Percentiles rank a stretch among this genome's conserved stretches.
Conservation (phyloP, 2,113 vertebrate species). For the Calonectris borealis region DNA sequence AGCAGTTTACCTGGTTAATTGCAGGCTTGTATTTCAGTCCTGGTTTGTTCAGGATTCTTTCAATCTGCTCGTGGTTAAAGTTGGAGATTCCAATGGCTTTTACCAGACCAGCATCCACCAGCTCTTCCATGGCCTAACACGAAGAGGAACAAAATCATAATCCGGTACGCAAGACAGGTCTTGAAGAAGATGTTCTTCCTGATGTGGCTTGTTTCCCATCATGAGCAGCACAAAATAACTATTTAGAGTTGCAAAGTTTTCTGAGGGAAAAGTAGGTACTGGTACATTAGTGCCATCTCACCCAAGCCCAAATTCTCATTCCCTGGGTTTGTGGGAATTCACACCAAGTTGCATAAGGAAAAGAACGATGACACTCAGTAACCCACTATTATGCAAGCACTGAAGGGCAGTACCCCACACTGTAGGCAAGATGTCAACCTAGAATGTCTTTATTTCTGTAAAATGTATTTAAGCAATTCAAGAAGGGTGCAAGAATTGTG, state of each 20-base stretch:
- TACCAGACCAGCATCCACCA: conserved; percentile 86
- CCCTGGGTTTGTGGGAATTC: background rate
- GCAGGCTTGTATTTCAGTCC: conserved; percentile 87
- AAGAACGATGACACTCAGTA: background rate
- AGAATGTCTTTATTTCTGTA: background rate
- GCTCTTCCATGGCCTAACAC: conserved; percentile 87
- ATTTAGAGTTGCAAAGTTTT: background rate
- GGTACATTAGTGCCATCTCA: background rate
- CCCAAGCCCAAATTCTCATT: background rate
- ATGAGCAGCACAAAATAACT: background rate
- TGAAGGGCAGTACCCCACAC: background rate
- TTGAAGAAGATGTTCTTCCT: background rate
- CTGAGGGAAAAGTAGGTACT: background rate
- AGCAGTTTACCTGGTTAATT: conserved; percentile 81
- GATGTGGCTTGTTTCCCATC: background rate
- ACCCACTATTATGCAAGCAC: background rate
- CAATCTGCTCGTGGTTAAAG: conserved; percentile 86
- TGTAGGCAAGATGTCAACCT: background rate
- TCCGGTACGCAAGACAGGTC: background rate
- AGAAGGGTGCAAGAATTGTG: background rate
- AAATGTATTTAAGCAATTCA: background rate
- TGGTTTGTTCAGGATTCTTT: conserved; percentile 87
- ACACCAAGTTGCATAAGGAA: background rate
- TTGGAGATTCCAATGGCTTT: conserved; percentile 92
- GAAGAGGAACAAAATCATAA: background rate